A percentile compares a stretch with the other conserved stretches of the same genome.
Evolutionary conservation across 2,888 invertebrate genomes (phyloP).

Genomic region (Drosophila anceps): DNA sequence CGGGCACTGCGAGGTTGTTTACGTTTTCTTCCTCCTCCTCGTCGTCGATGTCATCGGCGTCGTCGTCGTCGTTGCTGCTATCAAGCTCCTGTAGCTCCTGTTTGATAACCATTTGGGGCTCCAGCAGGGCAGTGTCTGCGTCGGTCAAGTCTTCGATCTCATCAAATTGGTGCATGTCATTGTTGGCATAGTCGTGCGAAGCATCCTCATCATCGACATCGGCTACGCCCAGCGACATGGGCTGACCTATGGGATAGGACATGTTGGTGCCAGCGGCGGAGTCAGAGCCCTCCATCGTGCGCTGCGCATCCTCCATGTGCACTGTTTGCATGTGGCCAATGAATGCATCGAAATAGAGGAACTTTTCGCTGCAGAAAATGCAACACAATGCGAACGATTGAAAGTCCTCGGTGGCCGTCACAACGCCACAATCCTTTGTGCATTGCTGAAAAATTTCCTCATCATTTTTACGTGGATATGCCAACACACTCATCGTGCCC

Average conservation of each 20-base stretch:
- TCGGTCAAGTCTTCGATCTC: slow-evolving; percentile 80
- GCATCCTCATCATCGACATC: slow-evolving; percentile 30
- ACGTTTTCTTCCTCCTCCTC: slow-evolving; percentile 32
- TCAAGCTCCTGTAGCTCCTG: slow-evolving; percentile 72
- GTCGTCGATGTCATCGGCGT: slow-evolving; percentile 3
- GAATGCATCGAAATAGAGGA: slow-evolving; percentile 83
- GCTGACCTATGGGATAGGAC: slow-evolving; percentile 26
- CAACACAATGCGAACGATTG: slow-evolving; percentile 81
- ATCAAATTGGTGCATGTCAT: slow-evolving; percentile 53
- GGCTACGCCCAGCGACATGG: slow-evolving; percentile 47
- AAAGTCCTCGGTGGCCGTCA: slow-evolving; percentile 82
- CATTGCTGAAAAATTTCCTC: slow-evolving; percentile 82
- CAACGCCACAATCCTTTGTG: slow-evolving; percentile 82
- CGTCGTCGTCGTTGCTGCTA: slow-evolving; percentile 52
- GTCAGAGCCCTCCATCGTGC: slow-evolving; percentile 10
- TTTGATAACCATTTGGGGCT: slow-evolving; percentile 81
- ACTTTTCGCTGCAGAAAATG: slow-evolving; percentile 79
- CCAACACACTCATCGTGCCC: slow-evolving; percentile 78
- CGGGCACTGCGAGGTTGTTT: slow-evolving; percentile 22
- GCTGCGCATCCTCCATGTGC: slow-evolving; percentile 61
- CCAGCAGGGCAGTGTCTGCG: slow-evolving; percentile 75
- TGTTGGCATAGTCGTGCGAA: slow-evolving; percentile 36
- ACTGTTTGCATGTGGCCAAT: slow-evolving; percentile 81
- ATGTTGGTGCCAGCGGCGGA: slow-evolving; percentile 18
- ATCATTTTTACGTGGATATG: slow-evolving; percentile 82